Conservation (phyloP, 53 echinoderm and acorn worm genomes). For the Pentamera pediparva region DNA sequence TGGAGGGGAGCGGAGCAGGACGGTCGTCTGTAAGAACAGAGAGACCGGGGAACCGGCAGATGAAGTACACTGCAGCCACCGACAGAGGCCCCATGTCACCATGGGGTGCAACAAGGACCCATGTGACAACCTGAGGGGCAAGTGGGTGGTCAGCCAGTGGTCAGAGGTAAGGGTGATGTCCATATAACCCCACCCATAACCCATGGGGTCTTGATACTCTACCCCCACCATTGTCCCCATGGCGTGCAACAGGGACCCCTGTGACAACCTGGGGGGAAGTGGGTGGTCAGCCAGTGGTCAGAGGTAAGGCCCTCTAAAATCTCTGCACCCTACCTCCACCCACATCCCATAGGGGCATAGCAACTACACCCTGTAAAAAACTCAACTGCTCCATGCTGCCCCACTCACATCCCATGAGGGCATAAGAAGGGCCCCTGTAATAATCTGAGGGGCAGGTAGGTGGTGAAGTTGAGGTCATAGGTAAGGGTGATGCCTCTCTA, state of each 20-base stretch:
- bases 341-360: too few species aligned
- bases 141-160: constrained; percentile 86
- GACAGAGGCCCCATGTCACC: constrained; percentile 48
- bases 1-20: constrained; percentile 59
- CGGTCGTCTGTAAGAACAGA: constrained; percentile 58
- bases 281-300: constrained; percentile 81
- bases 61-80: constrained; percentile 48
- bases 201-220: too few species aligned
- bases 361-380: too few species aligned
- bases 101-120: constrained; percentile 68
- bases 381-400: too few species aligned
- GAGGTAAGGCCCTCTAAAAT: constrained; percentile 83
- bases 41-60: constrained; percentile 30
- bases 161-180: constrained; percentile 60
- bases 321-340: too few species aligned
- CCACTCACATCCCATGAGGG: too few species aligned
- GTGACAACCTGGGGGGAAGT: too few species aligned
- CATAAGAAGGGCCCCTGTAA: too few species aligned
- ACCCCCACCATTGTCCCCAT: constrained; percentile 51
- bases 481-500: too few species aligned
- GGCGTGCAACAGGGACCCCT: constrained; percentile 66
- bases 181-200: too few species aligned
- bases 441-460: too few species aligned
- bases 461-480: too few species aligned
- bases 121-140: constrained; percentile 44